Evolutionary conservation across 2,888 invertebrate genomes (phyloP).

Genomic region (Dyspetes luteomarginatus): DNA sequence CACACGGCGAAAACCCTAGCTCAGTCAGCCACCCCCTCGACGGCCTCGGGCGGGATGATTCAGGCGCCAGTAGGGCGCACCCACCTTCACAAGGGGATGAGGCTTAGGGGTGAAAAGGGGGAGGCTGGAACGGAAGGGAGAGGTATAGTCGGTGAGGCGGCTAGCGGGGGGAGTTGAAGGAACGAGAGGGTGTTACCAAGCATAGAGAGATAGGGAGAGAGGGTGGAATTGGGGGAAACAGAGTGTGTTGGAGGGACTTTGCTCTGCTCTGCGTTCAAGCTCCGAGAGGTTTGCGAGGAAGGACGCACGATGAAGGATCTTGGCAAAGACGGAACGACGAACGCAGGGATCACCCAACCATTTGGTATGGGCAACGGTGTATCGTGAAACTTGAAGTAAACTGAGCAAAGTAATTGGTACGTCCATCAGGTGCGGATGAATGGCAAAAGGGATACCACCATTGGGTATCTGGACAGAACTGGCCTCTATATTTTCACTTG

Average conservation of each 20-base stretch:
- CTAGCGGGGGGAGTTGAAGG: constrained; percentile 61
- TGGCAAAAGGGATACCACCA: constrained; percentile 21
- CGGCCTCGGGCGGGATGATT: constrained; percentile 83
- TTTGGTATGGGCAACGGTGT: constrained; percentile 17
- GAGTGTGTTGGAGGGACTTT: constrained; percentile 79
- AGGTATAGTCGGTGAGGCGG: constrained; percentile 65
- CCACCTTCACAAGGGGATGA: constrained; percentile 79
- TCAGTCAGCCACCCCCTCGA: constrained; percentile 76
- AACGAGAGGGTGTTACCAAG: constrained; percentile 58
- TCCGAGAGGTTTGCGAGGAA: constrained; percentile 61
- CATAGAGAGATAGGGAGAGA: constrained; percentile 59
- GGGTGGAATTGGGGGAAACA: constrained; percentile 77
- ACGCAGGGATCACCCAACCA: constrained; percentile 41
- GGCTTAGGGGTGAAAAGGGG: constrained; percentile 58
- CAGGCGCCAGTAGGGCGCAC: constrained; percentile 84
- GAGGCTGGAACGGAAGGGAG: constrained; percentile 62
- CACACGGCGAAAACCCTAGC: constrained; percentile 79
- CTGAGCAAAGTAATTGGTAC: constrained; percentile 55
- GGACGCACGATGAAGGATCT: constrained; percentile 62
- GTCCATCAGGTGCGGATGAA: constrained; percentile 37
- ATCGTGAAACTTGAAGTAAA: constrained; percentile 48
- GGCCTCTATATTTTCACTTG: not conserved
- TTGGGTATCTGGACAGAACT: not conserved
- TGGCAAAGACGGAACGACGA: constrained; percentile 61
- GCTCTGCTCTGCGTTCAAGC: constrained; percentile 61